Base-by-base conservation (phyloP, 2,888 invertebrate species). In the Sphinx pinastri region DNA sequence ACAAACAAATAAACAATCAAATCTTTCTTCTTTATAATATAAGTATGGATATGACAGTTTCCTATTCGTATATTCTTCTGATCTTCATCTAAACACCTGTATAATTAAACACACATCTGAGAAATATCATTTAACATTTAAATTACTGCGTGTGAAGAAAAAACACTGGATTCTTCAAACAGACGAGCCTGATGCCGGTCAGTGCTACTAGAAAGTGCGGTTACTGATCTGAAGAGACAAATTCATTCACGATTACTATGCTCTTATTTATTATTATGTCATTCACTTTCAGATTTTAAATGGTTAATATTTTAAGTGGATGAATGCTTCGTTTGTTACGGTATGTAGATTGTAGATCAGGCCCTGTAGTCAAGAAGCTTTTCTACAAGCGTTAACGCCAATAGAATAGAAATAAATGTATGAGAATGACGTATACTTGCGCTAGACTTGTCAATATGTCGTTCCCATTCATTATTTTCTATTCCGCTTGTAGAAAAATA, bases 191-290 rank as follows among this genome's bases (percentile, higher is more conserved):
- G 47, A 13, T 47, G 45, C 47, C 68, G 68, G 68, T 68, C 68
- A 68, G 68, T 68, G 68, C 54, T 57, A 47, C 54, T 68, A 68
- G 68, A 68, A 68, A 68, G 68, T 19, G 68, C 14, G 57, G 45
- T 55, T 38, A 25, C 47, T 45, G 49, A 49, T 63, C 63, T 63
- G 13, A 49, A 63, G 63, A 63, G 63, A 49, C 49, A 47, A 63
- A 69, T 69, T 69, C 69, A 69, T 60, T 69, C 19, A 63, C 54
- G 14, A 69, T 69, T 69, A 68, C 55, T 68, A 68, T 45, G 68
- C 45, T 45, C n/a, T 49, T 63, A 49, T 11, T 13, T 19, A 19
- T 49, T 19, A 63, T 63, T 63, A 63, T 63, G 49, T 63, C 63
- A 63, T 63, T 6, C 47, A 60, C 60, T 60, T 63, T 63, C 19